Conservation (phyloP, 2,888 invertebrate species). For the Eupithecia pulchellata region DNA sequence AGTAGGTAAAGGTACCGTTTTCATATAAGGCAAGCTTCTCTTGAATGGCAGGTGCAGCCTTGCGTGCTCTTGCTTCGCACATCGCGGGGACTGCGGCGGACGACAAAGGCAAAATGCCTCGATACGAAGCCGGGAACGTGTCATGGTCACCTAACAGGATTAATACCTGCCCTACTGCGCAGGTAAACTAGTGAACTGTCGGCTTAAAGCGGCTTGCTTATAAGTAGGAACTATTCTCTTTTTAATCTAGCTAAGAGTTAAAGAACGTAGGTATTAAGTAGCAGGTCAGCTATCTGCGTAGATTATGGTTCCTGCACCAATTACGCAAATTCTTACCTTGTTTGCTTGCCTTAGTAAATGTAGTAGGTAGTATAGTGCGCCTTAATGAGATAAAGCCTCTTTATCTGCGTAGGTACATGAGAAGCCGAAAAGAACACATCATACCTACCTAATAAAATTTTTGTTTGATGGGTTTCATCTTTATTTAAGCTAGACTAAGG, state of each 20-base stretch:
- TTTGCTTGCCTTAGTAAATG: too few relatives aligned
- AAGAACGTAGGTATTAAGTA: background rate
- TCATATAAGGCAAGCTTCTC: conserved; percentile 83
- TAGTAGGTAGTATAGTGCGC: background rate
- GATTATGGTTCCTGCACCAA: background rate
- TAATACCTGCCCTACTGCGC: conserved; percentile 81
- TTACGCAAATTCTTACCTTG: too few relatives aligned
- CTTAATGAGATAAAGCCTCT: too few relatives aligned
- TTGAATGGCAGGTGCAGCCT: conserved; percentile 78
- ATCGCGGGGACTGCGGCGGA: conserved; percentile 71
- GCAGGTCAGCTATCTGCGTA: background rate
- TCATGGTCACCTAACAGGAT: conserved; percentile 85
- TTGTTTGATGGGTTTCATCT: background rate
- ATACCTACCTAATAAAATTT: background rate
- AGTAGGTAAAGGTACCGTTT: conserved; percentile 66
- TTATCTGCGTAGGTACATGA: background rate
- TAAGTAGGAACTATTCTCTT: background rate
- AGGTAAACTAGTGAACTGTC: conserved; percentile 69
- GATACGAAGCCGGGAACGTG: conserved; percentile 79
- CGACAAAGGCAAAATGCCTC: conserved; percentile 68
- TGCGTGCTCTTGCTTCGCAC: conserved; percentile 77
- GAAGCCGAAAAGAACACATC: background rate
- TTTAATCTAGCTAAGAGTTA: conserved; percentile 2
- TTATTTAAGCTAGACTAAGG: background rate
- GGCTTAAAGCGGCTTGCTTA: conserved; percentile 55